Base-by-base conservation (phyloP, 1,140 invertebrate species). In the Proales similis region DNA sequence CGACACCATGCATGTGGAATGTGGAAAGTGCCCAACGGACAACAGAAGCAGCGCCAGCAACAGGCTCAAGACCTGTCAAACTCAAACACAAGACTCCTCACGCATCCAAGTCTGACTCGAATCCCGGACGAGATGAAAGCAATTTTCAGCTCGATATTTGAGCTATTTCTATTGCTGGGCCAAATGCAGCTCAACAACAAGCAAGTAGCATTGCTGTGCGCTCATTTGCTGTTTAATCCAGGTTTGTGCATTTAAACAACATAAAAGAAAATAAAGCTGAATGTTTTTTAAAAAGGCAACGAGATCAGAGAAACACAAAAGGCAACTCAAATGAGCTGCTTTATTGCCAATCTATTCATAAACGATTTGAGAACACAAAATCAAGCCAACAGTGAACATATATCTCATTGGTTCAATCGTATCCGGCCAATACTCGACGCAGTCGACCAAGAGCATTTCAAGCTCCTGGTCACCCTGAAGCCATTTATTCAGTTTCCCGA, bases 131-230 rank as follows among this genome's bases (percentile, higher is more conserved):
- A 43, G 17, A 22, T 39, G n/a, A 42, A 57, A 39, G 30, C 27
- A 14, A 42, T 57, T 42, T 17, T 57, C 11, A 29, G 45, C 30
- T 42, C 30, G 36, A 29, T 57, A 39, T 57, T 57, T 42, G 51
- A 57, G 33, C 45, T 57, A 42, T 57, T 30, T 57, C 45, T 57
- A 42, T 57, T 42, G 39, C 45, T 57, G n/a, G 45, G 45, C 45
- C 30, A 24, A 42, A 42, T 57, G 19, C 14, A 27, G 17, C 29
- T 57, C 2, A 57, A 39, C 17, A 42, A 57, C 7, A 29, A 27
- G 5, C 36, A 57, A 26, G n/a, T 42, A 2, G 33, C 51, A 9
- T 0, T 57, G 7, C 45, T 57, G n/a, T 27, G 51, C 45, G 26
- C 51, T 22, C 45, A 24, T 39, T 24, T 57, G 33, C 22, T 57